Conservation (phyloP, 2,113 vertebrate genomes). For the Psammodynastes pulverulentus region DNA sequence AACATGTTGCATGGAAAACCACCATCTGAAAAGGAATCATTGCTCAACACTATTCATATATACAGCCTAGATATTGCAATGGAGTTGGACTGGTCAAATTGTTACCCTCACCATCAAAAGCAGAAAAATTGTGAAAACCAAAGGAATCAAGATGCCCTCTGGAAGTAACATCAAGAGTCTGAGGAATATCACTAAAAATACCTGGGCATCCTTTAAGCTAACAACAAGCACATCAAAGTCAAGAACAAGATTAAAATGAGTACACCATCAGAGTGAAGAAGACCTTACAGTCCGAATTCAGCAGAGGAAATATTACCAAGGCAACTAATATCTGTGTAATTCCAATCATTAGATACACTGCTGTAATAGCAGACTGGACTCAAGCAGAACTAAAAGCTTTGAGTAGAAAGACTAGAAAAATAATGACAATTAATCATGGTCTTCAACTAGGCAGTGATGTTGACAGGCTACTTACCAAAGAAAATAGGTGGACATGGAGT, state of each 20-base stretch:
- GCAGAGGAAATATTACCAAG: not conserved
- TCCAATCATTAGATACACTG: not conserved
- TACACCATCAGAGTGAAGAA: not conserved
- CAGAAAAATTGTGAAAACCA: not conserved
- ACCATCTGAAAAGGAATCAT: not conserved
- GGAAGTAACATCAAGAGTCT: not conserved
- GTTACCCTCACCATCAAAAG: not conserved
- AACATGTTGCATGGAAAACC: not conserved
- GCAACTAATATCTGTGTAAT: not conserved
- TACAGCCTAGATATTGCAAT: not conserved
- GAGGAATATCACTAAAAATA: not conserved
- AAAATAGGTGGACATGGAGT: not conserved
- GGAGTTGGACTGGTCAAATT: not conserved
- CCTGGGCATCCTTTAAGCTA: not conserved
- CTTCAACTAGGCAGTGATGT: not conserved
- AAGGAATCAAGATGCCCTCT: not conserved
- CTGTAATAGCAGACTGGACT: not conserved
- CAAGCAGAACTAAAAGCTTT: not conserved
- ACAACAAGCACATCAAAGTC: not conserved
- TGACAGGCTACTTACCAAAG: not conserved
- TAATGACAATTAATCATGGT: not conserved
- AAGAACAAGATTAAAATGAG: not conserved
- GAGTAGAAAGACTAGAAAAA: not conserved
- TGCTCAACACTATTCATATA: not conserved
- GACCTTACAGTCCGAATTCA: not conserved